These are phyloP conservation scores for Lamellibrachia luymesi DNA, from an alignment of 1,140 invertebrate genomes.

Conservation along the genomic window DNA sequence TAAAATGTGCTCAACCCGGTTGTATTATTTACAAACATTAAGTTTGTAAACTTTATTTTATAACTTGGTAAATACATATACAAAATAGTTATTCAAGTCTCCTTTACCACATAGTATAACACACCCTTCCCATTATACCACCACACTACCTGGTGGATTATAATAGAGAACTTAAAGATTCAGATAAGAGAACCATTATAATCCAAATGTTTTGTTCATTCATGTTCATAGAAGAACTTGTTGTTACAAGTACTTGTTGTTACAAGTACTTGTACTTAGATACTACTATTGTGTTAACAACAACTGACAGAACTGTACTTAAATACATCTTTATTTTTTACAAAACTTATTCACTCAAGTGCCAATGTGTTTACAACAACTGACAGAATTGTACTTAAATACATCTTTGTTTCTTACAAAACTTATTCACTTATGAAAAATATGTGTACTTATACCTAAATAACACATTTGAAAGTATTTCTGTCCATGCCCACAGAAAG, in stretches of 20 bases:
- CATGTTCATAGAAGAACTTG: neutral
- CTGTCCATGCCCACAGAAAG: neutral
- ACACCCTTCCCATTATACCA: too few relatives aligned
- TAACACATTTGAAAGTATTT: neutral
- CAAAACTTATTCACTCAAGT: neutral
- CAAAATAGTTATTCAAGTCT: neutral
- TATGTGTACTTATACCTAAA: neutral
- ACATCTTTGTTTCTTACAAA: neutral
- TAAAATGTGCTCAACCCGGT: neutral
- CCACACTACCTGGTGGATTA: too few relatives aligned
- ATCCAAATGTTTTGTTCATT: neutral
- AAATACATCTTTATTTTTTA: neutral
- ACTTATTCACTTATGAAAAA: neutral
- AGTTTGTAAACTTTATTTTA: neutral
- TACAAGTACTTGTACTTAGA: too few relatives aligned
- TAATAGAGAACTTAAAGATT: too few relatives aligned
- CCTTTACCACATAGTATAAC: neutral
- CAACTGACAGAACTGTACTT: neutral
- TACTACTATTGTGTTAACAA: neutral
- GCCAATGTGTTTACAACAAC: neutral
- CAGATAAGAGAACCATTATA: too few relatives aligned
- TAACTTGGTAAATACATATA: neutral
- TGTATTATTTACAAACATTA: neutral
- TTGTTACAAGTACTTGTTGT: too few relatives aligned
- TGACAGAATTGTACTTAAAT: neutral